Conservation (phyloP, 2,888 invertebrate species). For the Agonopterix heracliana region DNA sequence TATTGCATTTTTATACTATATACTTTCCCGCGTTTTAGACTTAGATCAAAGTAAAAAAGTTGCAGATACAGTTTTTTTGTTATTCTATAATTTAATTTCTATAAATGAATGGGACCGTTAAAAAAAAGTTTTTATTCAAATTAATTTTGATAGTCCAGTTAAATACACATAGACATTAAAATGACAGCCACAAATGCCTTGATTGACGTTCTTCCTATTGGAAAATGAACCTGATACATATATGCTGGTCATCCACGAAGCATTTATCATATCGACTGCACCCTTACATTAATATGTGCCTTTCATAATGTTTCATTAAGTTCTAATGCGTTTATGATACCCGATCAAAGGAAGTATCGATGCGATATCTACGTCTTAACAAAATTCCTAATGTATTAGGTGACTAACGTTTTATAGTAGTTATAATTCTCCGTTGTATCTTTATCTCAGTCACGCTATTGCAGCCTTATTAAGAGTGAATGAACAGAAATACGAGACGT, state of each 20-base stretch:
- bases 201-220: constrained; percentile 48
- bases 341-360: constrained; percentile 7
- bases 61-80: no score
- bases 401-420: not conserved
- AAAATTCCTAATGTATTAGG: constrained; percentile 1
- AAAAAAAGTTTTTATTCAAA: no score
- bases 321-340: constrained; percentile 59
- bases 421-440: not conserved
- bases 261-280: constrained; percentile 71
- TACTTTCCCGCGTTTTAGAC: no score
- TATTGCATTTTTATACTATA: no score
- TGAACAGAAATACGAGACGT: no score
- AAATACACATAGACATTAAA: constrained; percentile 4
- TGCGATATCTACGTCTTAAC: constrained; percentile 2
- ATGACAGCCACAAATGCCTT: constrained; percentile 24
- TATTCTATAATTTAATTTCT: no score
- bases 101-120: no score
- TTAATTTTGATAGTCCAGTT: no score
- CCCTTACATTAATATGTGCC: constrained; percentile 60
- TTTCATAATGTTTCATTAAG: constrained; percentile 74
- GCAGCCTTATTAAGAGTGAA: no score
- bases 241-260: constrained; percentile 56
- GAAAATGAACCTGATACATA: constrained; percentile 52
- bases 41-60: no score
- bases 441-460: no score